phyloP scores from a whole-genome alignment of 53 echinoderm and acorn worm genomes.

The Astropecten irregularis region DNA sequence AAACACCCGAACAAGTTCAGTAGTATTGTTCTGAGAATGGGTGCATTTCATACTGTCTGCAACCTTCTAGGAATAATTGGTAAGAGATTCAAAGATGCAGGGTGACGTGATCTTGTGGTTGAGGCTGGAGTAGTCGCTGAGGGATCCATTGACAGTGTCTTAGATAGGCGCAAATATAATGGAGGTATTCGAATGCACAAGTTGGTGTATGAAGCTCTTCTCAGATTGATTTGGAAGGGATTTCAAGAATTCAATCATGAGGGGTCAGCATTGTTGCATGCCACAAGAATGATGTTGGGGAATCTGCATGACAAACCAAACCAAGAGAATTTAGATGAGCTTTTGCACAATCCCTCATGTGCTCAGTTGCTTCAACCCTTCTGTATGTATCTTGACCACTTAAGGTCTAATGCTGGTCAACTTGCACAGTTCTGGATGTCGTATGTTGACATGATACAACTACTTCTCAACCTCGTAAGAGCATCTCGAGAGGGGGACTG shows the following conservation, averaged over 20 bases:
- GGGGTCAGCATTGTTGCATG: neutral
- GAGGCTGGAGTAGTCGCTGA: conserved; percentile 64
- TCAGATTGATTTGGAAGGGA: conserved; percentile 61
- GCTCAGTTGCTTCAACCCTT: conserved; percentile 4
- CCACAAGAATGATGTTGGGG: neutral
- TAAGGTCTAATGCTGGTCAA: conserved; percentile 1
- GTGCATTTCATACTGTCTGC: conserved; percentile 62
- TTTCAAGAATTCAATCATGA: conserved; percentile 23
- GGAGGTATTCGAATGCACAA: conserved; percentile 62
- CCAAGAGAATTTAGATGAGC: neutral
- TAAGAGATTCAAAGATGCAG: conserved; percentile 60
- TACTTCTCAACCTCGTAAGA: conserved; percentile 30
- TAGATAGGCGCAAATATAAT: conserved; percentile 61
- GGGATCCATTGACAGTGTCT: conserved; percentile 55
- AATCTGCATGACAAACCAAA: neutral
- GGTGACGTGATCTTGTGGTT: conserved; percentile 49
- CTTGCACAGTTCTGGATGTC: conserved; percentile 50
- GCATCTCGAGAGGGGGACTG: conserved; percentile 59
- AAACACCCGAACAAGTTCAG: conserved; percentile 39
- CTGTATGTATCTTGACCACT: conserved; percentile 2
- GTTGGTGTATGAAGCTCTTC: conserved; percentile 57
- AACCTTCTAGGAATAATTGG: conserved; percentile 56
- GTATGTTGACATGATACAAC: conserved; percentile 53
- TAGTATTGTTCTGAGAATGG: conserved; percentile 54
- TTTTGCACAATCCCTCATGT: neutral